phyloP scores from a whole-genome alignment of 2,888 invertebrate species.

The Ligdia adustata region DNA sequence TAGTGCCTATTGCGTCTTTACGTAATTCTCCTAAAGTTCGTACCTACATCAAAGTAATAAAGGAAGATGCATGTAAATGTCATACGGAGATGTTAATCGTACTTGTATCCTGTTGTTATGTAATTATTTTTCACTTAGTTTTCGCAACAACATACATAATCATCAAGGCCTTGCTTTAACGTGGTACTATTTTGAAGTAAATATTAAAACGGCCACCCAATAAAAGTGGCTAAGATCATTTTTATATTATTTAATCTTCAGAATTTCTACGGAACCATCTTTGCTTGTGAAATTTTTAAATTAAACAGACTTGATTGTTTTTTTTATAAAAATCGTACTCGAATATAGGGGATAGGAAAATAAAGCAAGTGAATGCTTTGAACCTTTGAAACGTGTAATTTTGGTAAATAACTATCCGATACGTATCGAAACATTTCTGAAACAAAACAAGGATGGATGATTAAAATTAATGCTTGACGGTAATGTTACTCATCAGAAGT shows the following conservation, averaged over 20 bases:
- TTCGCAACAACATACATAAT: slow-evolving; percentile 2
- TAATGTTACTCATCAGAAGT: slow-evolving; percentile 20
- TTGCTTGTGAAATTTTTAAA: slow-evolving; percentile 31
- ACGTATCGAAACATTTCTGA: slow-evolving; percentile 73
- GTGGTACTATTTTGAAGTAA: slow-evolving; percentile 1
- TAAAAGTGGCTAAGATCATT: neutral
- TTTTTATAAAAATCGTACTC: slow-evolving; percentile 70
- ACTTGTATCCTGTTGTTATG: slow-evolving; percentile 30
- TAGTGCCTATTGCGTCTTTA: no score
- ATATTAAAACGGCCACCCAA: neutral
- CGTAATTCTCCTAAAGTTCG: no score
- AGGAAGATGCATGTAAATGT: slow-evolving; percentile 27
- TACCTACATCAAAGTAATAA: slow-evolving; percentile 5
- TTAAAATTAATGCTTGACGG: slow-evolving; percentile 28
- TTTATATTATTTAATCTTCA: neutral
- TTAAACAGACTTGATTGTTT: slow-evolving; percentile 46
- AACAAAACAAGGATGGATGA: slow-evolving; percentile 58
- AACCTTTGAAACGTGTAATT: slow-evolving; percentile 79
- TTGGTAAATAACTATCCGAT: slow-evolving; percentile 80
- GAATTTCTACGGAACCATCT: slow-evolving; percentile 45
- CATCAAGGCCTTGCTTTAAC: neutral
- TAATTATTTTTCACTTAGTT: slow-evolving; percentile 36
- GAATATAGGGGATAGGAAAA: slow-evolving; percentile 74
- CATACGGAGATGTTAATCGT: slow-evolving; percentile 30
- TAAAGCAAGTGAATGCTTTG: slow-evolving; percentile 72